phyloP scores from a whole-genome alignment of 2,797 vertebrate genomes.

The Catamblyrhynchus diadema region DNA sequence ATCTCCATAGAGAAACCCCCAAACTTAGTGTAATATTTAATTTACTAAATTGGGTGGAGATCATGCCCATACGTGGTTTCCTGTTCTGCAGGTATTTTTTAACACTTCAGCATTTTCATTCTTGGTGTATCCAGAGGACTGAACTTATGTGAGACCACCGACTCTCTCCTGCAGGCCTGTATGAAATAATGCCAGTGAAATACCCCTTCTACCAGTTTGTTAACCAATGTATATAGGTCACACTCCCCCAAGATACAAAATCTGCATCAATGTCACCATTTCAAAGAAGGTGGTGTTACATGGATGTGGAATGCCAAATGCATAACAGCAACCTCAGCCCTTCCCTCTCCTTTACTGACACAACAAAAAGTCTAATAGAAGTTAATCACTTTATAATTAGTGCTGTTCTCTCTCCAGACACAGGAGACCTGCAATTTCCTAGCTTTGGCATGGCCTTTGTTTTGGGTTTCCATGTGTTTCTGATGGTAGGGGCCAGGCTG shows the following conservation, averaged over 20 bases:
- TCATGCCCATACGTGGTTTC: not conserved
- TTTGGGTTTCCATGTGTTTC: not conserved
- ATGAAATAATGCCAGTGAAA: constrained; percentile 24
- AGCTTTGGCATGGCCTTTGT: not conserved
- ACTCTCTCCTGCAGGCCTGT: not conserved
- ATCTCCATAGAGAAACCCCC: not conserved
- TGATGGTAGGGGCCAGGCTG: not conserved
- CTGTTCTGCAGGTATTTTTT: not conserved
- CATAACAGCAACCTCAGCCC: not conserved
- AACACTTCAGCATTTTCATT: constrained; percentile 28
- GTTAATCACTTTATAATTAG: not conserved
- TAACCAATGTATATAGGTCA: constrained; percentile 65
- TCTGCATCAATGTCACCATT: not conserved
- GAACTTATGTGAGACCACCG: not conserved
- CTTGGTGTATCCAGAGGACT: not conserved
- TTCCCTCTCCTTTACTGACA: not conserved
- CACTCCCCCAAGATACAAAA: constrained; percentile 53
- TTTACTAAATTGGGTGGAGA: not conserved
- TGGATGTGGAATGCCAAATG: not conserved
- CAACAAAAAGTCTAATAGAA: not conserved
- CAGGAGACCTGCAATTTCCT: not conserved
- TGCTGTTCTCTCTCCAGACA: not conserved
- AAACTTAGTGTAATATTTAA: not conserved
- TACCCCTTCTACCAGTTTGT: constrained; percentile 75
- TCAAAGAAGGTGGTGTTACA: not conserved